These are phyloP conservation scores for Melinaea menophilus DNA, from an alignment of 2,888 invertebrate genomes.

Conservation along the genomic window DNA sequence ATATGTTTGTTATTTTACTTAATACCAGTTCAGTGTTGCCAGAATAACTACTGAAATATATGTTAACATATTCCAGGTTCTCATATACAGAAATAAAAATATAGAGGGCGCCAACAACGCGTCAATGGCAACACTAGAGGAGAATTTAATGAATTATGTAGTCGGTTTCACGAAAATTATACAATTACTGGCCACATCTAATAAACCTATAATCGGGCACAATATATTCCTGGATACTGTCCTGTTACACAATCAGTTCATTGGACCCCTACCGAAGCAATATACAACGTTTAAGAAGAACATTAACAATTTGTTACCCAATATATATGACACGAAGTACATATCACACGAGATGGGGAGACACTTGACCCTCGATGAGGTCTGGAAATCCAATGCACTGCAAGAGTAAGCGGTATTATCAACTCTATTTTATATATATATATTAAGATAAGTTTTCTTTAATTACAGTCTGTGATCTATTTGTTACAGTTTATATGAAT, in stretches of 20 bases:
- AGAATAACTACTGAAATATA: not conserved
- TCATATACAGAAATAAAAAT: conserved; percentile 60
- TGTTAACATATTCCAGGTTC: conserved; percentile 51
- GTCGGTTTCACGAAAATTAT: conserved; percentile 84
- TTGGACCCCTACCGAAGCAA: conserved; percentile 81
- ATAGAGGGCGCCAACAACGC: conserved; percentile 60
- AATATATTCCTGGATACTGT: conserved; percentile 84
- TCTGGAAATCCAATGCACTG: conserved; percentile 74
- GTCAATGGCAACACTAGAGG: conserved; percentile 63
- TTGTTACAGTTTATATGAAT: conserved; percentile 75
- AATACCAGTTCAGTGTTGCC: not conserved
- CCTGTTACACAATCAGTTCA: conserved; percentile 84
- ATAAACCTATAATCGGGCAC: conserved; percentile 87
- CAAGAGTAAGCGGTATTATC: conserved; percentile 53
- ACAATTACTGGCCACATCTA: conserved; percentile 72
- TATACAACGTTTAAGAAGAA: conserved; percentile 81
- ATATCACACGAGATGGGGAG: conserved; percentile 78
- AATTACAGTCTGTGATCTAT: conserved; percentile 9
- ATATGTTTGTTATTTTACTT: no score
- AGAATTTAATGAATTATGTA: conserved; percentile 70
- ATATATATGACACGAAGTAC: conserved; percentile 85
- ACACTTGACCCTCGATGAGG: conserved; percentile 61
- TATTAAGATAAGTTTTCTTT: not conserved
- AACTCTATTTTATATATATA: not conserved
- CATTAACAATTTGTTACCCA: conserved; percentile 80